Base-by-base conservation (phyloP, 2,113 vertebrate species). In the Athene noctua region DNA sequence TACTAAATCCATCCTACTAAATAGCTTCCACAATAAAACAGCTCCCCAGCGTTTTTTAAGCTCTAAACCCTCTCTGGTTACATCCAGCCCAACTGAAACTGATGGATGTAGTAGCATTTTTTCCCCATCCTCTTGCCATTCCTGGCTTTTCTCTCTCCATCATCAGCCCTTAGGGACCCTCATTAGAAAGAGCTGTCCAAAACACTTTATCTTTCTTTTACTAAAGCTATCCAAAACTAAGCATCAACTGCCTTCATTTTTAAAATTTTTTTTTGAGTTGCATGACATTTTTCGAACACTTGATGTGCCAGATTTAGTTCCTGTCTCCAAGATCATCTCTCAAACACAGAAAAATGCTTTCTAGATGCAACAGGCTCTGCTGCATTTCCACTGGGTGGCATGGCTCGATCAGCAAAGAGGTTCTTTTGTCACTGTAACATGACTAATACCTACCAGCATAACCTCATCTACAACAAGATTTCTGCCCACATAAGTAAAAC, bases 361-460 rank as follows among this genome's bases (percentile, higher is more conserved):
- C 29, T 34, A 63, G 80, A 49, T 19, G 78, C 91, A 89, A 84
- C 65, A 84, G 80, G 85, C 78, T 51, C 62, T 44, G 81, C 78
- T 90, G 88, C 90, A 34, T 92, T 83, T 92, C 96, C 96, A 94
- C 96, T 70, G 96, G 92, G 96, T 94, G 96, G 96, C 95, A 96
- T 18, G 38, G 81, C 88, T 80, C 84, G 57, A 61, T 21, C 94
- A 66, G 93, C 88, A 88, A 73, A 75, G 91, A 95, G 92, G 82
- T 46, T 86, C 95, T 74, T 96, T 68, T 97, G 96, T 96, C 90
- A 80, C 96, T 82, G 34, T 14, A 75, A 85, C 81, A 80, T 96
- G 95, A 96, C 95, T 96, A 97, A 97, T 94, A n/a, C 94, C 88
- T 85, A 17, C 85, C 92, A 93, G 96, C 90, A 96, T 30, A 65